phyloP scores from a whole-genome alignment of 2,888 invertebrate genomes.

The Nymphalis polychloros region DNA sequence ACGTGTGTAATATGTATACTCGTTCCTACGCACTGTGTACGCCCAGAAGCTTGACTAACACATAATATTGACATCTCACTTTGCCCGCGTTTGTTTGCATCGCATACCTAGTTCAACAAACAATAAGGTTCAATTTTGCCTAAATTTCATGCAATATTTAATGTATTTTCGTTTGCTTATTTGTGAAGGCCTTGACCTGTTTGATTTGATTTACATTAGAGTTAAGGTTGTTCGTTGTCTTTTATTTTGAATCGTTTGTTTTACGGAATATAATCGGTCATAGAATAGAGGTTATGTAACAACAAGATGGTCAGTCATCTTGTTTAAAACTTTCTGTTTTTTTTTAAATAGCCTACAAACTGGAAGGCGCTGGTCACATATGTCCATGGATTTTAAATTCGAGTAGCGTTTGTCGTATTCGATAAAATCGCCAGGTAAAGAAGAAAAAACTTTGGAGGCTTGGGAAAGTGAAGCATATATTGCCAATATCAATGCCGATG shows the following conservation, averaged over 20 bases:
- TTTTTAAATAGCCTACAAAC: too few relatives aligned
- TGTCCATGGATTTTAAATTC: too few relatives aligned
- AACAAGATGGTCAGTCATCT: background rate
- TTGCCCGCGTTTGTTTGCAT: slow-evolving; percentile 12
- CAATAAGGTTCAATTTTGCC: background rate
- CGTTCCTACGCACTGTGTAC: background rate
- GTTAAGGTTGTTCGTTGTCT: slow-evolving; percentile 10
- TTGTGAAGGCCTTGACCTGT: slow-evolving; percentile 24
- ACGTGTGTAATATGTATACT: background rate
- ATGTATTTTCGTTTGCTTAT: slow-evolving; percentile 12
- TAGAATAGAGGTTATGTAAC: background rate
- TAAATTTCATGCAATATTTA: background rate
- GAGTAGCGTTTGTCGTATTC: too few relatives aligned
- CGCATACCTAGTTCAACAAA: background rate
- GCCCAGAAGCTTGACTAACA: slow-evolving; percentile 13
- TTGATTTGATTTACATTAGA: slow-evolving; percentile 21
- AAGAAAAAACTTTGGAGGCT: too few relatives aligned
- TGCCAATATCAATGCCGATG: too few relatives aligned
- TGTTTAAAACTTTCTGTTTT: too few relatives aligned
- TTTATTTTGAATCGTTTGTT: slow-evolving; percentile 6
- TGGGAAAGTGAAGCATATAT: too few relatives aligned
- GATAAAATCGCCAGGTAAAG: too few relatives aligned
- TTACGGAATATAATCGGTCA: background rate
- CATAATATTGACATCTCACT: slow-evolving; percentile 18
- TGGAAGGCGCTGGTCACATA: too few relatives aligned